Conservation (phyloP, 1,140 invertebrate genomes). For the Episyrphus balteatus region DNA sequence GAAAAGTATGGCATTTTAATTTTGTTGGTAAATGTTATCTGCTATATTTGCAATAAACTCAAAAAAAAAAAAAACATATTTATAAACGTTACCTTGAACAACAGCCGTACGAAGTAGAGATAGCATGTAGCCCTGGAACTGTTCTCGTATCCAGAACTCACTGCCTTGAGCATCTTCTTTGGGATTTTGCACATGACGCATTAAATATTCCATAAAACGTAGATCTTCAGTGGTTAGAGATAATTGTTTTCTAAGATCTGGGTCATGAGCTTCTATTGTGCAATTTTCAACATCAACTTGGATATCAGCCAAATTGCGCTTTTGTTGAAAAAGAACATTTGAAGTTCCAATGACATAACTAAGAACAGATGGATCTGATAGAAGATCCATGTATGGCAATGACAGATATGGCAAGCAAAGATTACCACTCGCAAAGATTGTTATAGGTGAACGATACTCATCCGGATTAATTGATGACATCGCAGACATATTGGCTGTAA, state of each 20-base stretch:
- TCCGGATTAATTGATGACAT: slow-evolving; percentile 45
- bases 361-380: slow-evolving; percentile 76
- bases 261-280: slow-evolving; percentile 79
- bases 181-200: slow-evolving; percentile 71
- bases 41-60: neutral
- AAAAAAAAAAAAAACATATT: neutral
- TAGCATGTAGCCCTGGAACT: slow-evolving; percentile 86
- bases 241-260: slow-evolving; percentile 69
- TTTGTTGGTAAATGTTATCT: no score
- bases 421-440: slow-evolving; percentile 85
- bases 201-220: slow-evolving; percentile 87
- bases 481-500: slow-evolving; percentile 20
- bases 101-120: slow-evolving; percentile 75
- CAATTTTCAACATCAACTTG: slow-evolving; percentile 79
- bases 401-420: slow-evolving; percentile 94
- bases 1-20: no score
- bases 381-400: slow-evolving; percentile 85
- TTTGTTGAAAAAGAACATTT: slow-evolving; percentile 94
- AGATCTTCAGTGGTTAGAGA: slow-evolving; percentile 89
- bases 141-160: slow-evolving; percentile 90
- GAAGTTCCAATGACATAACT: slow-evolving; percentile 94
- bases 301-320: slow-evolving; percentile 83
- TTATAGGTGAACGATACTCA: slow-evolving; percentile 77
- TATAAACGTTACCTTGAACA: slow-evolving; percentile 48
- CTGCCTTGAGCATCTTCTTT: slow-evolving; percentile 77